A percentile compares a stretch with the other conserved stretches of the same genome.
These are phyloP conservation scores for Herpetotheres cachinnans DNA, from an alignment of 2,113 vertebrate genomes.

Conservation along the genomic window DNA sequence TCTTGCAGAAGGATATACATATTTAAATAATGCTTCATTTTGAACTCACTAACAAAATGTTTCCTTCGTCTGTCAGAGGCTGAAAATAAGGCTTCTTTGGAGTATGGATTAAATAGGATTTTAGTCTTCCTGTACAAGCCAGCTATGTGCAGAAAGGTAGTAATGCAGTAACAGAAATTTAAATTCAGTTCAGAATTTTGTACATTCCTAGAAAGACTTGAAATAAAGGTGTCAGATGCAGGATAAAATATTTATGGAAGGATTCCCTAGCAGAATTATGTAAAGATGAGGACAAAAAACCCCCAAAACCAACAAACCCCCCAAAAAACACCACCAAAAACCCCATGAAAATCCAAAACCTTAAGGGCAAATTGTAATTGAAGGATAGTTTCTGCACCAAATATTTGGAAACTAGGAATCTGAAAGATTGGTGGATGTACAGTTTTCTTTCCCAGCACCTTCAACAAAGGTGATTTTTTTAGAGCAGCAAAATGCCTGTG, in stretches of 20 bases:
- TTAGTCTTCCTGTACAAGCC: conserved; percentile 30
- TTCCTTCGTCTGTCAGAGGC: conserved; percentile 25
- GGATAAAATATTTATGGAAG: background rate
- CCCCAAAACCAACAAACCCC: no score
- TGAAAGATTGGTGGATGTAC: background rate
- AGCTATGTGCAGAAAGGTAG: conserved; percentile 14
- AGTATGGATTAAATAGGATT: conserved; percentile 33
- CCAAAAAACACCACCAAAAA: no score
- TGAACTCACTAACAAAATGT: background rate
- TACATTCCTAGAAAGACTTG: background rate
- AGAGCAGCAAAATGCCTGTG: background rate
- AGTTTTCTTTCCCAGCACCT: background rate
- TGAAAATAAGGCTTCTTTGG: conserved; percentile 28
- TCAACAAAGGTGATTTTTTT: background rate
- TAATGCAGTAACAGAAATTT: conserved; percentile 50
- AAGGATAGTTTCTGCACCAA: background rate
- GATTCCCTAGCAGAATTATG: background rate
- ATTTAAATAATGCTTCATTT: background rate
- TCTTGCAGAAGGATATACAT: background rate
- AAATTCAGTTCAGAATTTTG: conserved; percentile 61
- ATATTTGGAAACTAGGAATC: background rate
- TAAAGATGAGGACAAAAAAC: background rate
- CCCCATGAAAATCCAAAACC: no score
- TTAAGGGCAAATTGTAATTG: background rate
- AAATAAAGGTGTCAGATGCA: conserved; percentile 46